phyloP scores from a whole-genome alignment of 2,888 invertebrate species.

The Tortricodes alternella region DNA sequence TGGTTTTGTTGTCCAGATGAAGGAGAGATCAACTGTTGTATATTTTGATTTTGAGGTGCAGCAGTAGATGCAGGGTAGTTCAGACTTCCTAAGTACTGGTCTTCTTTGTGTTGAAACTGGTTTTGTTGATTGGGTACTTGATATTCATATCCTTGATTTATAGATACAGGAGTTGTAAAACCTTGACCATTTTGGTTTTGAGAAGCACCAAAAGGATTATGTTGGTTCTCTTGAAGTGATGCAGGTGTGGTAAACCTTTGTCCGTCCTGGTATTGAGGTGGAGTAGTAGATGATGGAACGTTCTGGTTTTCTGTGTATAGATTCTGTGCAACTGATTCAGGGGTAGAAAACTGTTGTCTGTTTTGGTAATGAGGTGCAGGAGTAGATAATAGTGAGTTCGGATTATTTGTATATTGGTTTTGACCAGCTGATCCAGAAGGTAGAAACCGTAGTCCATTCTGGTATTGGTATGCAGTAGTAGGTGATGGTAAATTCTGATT shows the following conservation, averaged over 20 bases:
- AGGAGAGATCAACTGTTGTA: no score
- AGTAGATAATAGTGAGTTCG: not conserved
- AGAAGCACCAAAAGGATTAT: no score
- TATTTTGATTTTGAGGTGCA: not conserved
- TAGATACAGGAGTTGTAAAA: no score
- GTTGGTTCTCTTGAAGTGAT: no score
- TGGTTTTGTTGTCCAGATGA: not conserved
- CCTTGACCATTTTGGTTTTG: no score
- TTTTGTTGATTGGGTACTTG: not conserved
- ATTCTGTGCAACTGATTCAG: conserved; percentile 1
- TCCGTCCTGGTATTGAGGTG: conserved; percentile 1
- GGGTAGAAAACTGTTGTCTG: not conserved
- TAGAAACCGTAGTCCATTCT: not conserved
- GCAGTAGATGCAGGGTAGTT: conserved; percentile 1
- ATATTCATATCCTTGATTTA: no score
- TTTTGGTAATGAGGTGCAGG: conserved; percentile 3
- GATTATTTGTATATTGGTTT: conserved; percentile 4
- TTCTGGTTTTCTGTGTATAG: conserved; percentile 1
- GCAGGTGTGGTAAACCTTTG: not conserved
- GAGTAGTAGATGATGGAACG: conserved; percentile 4
- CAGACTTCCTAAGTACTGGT: conserved; percentile 4
- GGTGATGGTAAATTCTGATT: not conserved
- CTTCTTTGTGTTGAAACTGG: not conserved
- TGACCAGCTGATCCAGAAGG: not conserved
- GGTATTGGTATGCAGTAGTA: conserved; percentile 1